Evolutionary conservation across 2,113 vertebrate species (phyloP).

Genomic region (Cinclus cinclus): DNA sequence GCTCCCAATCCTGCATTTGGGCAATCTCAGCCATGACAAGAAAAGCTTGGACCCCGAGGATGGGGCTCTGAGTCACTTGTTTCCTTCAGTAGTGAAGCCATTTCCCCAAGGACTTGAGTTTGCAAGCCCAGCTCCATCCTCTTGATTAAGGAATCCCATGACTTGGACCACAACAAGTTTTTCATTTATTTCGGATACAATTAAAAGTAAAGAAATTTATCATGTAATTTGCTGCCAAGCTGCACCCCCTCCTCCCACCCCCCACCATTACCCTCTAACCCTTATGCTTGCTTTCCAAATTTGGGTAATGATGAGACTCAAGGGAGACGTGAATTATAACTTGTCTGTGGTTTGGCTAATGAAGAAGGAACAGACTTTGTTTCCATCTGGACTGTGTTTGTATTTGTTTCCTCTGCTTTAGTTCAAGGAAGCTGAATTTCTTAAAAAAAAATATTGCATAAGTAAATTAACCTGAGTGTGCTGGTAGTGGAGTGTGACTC

Average conservation of each 20-base stretch:
- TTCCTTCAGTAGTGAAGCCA: conserved; percentile 22
- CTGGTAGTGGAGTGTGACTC: neutral
- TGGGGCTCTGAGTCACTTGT: conserved; percentile 24
- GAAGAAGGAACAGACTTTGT: conserved; percentile 33
- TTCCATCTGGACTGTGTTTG: conserved; percentile 57
- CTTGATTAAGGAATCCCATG: conserved; percentile 24
- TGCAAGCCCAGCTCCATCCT: neutral
- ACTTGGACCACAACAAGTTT: conserved; percentile 32
- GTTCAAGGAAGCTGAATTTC: neutral
- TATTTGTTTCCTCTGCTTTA: conserved; percentile 47
- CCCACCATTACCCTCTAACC: neutral
- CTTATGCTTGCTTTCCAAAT: conserved; percentile 37
- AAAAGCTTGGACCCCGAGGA: neutral
- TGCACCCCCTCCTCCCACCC: neutral
- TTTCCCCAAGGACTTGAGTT: conserved; percentile 18
- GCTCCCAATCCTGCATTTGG: neutral
- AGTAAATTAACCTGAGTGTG: neutral
- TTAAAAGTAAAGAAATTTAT: conserved; percentile 29
- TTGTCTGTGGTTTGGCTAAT: conserved; percentile 49
- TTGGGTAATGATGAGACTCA: conserved; percentile 28
- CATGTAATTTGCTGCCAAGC: neutral
- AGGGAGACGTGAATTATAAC: conserved; percentile 37
- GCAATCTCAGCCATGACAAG: neutral
- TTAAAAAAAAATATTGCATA: neutral
- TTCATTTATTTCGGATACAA: conserved; percentile 48